These are phyloP conservation scores for Sceliomorpha sp. DNA, from an alignment of 2,888 invertebrate species.

Conservation along the genomic window DNA sequence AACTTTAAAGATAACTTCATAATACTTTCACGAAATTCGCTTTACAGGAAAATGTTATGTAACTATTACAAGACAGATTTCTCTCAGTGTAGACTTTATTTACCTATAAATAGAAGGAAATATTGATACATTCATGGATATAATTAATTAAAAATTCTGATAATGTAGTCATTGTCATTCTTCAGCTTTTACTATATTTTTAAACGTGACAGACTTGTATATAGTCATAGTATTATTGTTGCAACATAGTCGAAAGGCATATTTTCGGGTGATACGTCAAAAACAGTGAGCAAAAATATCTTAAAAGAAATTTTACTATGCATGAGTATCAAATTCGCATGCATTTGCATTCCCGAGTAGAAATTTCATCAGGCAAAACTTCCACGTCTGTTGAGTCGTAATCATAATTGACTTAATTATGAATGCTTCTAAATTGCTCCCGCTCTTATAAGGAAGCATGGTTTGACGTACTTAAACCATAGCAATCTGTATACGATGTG, in stretches of 20 bases:
- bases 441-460: not conserved
- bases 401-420: conserved; percentile 50
- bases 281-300: conserved; percentile 54
- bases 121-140: too few relatives aligned
- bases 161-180: too few relatives aligned
- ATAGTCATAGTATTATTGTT: conserved; percentile 54
- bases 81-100: too few relatives aligned
- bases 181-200: too few relatives aligned
- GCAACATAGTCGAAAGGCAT: conserved; percentile 53
- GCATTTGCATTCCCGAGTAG: conserved; percentile 51
- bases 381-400: conserved; percentile 40
- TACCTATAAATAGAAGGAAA: too few relatives aligned
- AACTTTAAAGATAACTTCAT: conserved; percentile 99
- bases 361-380: conserved; percentile 48
- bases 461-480: too few relatives aligned
- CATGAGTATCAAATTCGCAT: conserved; percentile 46
- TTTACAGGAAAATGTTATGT: too few relatives aligned
- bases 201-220: conserved; percentile 44
- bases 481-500: too few relatives aligned
- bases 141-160: conserved; percentile 10
- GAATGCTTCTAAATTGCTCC: conserved; percentile 25
- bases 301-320: conserved; percentile 45
- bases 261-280: conserved; percentile 54
- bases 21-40: too few relatives aligned
- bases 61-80: too few relatives aligned